Evolutionary conservation across 2,113 vertebrate genomes (phyloP), one percentile per base, ranked within the genome.

Genomic region (Turdus rufiventris): DNA sequence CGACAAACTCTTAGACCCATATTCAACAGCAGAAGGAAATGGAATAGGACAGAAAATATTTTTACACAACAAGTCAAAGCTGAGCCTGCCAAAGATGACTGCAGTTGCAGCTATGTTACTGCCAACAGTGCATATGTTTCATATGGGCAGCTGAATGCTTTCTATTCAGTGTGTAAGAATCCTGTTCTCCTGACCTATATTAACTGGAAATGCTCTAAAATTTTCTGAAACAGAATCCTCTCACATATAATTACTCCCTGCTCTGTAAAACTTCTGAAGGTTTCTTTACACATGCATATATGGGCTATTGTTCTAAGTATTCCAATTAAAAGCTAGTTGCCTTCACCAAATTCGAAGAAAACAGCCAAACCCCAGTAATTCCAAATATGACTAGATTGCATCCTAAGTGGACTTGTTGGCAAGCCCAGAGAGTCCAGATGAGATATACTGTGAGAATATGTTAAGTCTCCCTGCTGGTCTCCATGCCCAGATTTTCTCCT

Each of bases 111-210:
- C 43, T 88, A 18, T 51, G 23, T 50, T 70, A 45, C 62, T 94
- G 94, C 91, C 91, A 93, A 53, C 60, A 79, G 50, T 83, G 78
- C 85, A 87, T 96, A 91, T 89, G 88, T 94, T 96, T 91, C 82
- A 66, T 88, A 89, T 70, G 85, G 91, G 54, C 33, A 94, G 62
- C 58, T 83, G 63, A 94, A 95, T 95, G 82, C 78, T 95, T 94
- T 94, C 87, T 86, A 93, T 91, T 95, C 77, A 89, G 47, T 24
- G 25, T 70, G 33, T n/a, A 89, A 83, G 56, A 76, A 77, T 88
- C 45, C 51, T 85, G 56, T 82, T 91, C 82, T 77, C 71, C 73
- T 93, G 93, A 66, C 58, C 82, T 93, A 80, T 80, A 94, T 89
- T 91, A 89, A 70, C 58, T 93, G 74, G 81, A 91, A 95, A 79